Evolutionary conservation across 2,113 vertebrate species (phyloP).

Genomic region (Papio anubis): DNA sequence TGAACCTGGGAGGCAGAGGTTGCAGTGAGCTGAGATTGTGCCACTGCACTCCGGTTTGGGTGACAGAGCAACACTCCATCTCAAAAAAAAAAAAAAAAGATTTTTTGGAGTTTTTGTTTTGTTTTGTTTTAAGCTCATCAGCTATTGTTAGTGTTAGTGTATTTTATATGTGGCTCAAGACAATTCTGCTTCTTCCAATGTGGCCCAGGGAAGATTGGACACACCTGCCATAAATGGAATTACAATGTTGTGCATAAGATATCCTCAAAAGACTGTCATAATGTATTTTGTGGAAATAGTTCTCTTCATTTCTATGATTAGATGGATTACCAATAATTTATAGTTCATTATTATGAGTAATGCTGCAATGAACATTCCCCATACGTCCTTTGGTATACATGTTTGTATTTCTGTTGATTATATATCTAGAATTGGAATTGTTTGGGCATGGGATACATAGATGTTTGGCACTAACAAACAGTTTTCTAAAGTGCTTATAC

Average conservation of each 20-base stretch:
- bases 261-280: slow-evolving; percentile 51
- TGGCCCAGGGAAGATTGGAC: too few species aligned
- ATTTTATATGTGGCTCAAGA: too few species aligned
- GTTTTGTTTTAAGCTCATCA: too few species aligned
- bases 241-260: slow-evolving; percentile 57
- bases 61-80: too few species aligned
- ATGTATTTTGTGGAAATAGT: slow-evolving; percentile 69
- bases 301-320: slow-evolving; percentile 48
- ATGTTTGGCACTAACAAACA: background rate
- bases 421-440: background rate
- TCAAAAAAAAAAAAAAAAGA: too few species aligned
- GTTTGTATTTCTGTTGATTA: background rate
- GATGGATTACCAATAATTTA: slow-evolving; percentile 72
- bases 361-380: background rate
- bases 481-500: background rate
- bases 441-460: background rate
- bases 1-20: too few species aligned
- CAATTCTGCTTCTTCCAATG: too few species aligned
- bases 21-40: too few species aligned
- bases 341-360: background rate
- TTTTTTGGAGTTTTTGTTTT: too few species aligned
- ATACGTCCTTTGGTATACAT: background rate
- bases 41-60: too few species aligned
- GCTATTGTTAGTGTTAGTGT: too few species aligned
- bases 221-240: slow-evolving; percentile 64